Evolutionary conservation across 64 coral and sea anemone genomes (phyloP), one percentile per base, ranked within the genome.

Genomic region (Catalaphyllia jardinei): DNA sequence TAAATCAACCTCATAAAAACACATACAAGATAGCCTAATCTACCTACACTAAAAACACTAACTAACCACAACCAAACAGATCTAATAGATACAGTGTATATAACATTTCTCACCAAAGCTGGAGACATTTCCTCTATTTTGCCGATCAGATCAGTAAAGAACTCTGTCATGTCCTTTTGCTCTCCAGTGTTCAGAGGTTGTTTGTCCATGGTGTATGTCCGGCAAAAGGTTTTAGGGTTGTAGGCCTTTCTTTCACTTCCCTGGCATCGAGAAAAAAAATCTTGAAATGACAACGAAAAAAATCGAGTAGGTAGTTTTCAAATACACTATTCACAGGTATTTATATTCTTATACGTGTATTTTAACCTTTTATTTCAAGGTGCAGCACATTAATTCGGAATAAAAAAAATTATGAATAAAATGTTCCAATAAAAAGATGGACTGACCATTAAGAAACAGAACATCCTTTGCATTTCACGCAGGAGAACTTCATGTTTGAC

Each of bases 81-180:
- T 9, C 17, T 71, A 73, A 72, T 5, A 22, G n/a, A 17, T 22
- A 57, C 8, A n/a, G n/a, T n/a, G n/a, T n/a, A n/a, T n/a, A 52
- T 52, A 19, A 31, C 3, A 77, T 29, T 33, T 77, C 92, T 51
- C 80, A 99, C 97, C 88, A 99, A 84, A 19, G 84, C 80, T 59
- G 97, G 93, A 51, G 97, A 99, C 93, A 99, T 99, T 74, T 99
- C 97, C 62, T 99, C 97, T 46, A 99, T 78, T 77, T 99, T 99
- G 62, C 93, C 93, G 24, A 99, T 99, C 31, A 99, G 88, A 59
- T 99, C 93, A 46, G 97, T 99, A 59, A 99, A 99, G 78, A 99
- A 99, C 73, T 99, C 97, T 51, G 94, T 99, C 97, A 99, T 99
- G 73, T 99, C 97, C 29, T 99, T 99, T 83, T 99, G 97, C 86